Base-by-base conservation (phyloP, 2,888 invertebrate species). In the Azorinus chamasolen region DNA sequence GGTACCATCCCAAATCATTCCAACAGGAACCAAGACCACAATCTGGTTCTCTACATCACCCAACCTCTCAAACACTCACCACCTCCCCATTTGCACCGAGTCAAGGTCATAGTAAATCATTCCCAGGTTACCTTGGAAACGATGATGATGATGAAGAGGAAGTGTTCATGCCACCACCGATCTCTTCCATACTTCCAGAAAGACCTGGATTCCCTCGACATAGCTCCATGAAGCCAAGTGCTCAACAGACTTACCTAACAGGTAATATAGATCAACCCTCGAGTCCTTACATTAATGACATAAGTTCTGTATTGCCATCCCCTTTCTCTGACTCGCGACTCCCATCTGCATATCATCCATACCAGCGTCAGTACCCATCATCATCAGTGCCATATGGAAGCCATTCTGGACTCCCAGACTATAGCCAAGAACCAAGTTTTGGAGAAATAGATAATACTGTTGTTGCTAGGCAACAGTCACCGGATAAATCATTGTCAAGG, bases 291-390 rank as follows among this genome's bases (percentile, higher is more conserved):
- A 72, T 79, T 24, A 61, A 84, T 3, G 89, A 90, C 72, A 84
- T 90, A 63, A 90, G 89, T 65, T 90, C 90, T 20, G 90, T 90
- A n/a, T 71, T 88, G 57, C 89, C 88, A 18, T 87, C 88, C n/a
- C 80, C 80, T 37, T 81, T 78, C 25, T 57, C 71, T 22, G 81
- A 81, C 14, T 71, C 55, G 46, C 55, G 72, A 18, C 39, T 43
- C 46, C 72, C 80, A 58, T 76, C 68, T 25, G 50, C 51, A 39
- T 80, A 80, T 53, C 61, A 41, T 41, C 80, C 80, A 22, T 80
- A 80, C 39, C 80, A 80, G 39, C 62, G 70, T 22, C 73, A 77
- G 45, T 77, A 77, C 39, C 55, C 27, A 8, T 48, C 27, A 37
- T 66, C 65, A 37, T 54, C 57, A 62, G 72, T 78, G 78, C 78